These are phyloP conservation scores for Megamerina dolium DNA, from an alignment of 2,888 invertebrate species.

Conservation along the genomic window DNA sequence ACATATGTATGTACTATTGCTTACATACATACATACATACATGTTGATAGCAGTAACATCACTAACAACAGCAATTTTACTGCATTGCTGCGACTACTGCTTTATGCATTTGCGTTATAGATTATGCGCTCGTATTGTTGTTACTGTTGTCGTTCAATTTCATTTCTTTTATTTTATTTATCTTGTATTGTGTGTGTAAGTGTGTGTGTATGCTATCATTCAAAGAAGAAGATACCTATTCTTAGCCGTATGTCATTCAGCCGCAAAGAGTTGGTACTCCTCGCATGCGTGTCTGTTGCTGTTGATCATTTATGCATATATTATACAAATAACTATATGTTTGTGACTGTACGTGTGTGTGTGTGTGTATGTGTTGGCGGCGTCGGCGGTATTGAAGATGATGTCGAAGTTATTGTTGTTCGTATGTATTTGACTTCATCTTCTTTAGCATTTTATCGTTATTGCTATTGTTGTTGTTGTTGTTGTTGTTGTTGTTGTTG, in stretches of 20 bases:
- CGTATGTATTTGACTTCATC: slow-evolving; percentile 11
- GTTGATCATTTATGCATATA: slow-evolving; percentile 4
- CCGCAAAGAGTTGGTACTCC: not conserved
- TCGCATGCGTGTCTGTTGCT: slow-evolving; percentile 1
- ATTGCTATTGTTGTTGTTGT: slow-evolving; percentile 2
- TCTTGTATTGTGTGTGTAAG: not conserved
- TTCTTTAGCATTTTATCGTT: not conserved
- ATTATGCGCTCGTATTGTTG: too few relatives aligned
- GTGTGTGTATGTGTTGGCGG: slow-evolving; percentile 19
- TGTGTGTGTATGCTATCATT: not conserved
- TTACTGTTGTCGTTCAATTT: too few relatives aligned
- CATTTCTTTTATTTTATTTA: too few relatives aligned
- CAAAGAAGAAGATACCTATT: not conserved
- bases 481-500: slow-evolving; percentile 18
- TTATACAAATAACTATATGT: not conserved
- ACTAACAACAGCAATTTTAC: too few relatives aligned
- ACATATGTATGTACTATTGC: too few relatives aligned
- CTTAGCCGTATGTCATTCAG: not conserved
- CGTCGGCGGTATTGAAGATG: slow-evolving; percentile 29
- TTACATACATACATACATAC: too few relatives aligned
- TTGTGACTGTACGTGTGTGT: not conserved
- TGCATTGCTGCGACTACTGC: too few relatives aligned
- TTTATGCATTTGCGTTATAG: too few relatives aligned
- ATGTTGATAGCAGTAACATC: too few relatives aligned
- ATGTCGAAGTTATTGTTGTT: slow-evolving; percentile 18